Evolutionary conservation across 2,113 vertebrate species (phyloP).

Genomic region (Otus sunia): DNA sequence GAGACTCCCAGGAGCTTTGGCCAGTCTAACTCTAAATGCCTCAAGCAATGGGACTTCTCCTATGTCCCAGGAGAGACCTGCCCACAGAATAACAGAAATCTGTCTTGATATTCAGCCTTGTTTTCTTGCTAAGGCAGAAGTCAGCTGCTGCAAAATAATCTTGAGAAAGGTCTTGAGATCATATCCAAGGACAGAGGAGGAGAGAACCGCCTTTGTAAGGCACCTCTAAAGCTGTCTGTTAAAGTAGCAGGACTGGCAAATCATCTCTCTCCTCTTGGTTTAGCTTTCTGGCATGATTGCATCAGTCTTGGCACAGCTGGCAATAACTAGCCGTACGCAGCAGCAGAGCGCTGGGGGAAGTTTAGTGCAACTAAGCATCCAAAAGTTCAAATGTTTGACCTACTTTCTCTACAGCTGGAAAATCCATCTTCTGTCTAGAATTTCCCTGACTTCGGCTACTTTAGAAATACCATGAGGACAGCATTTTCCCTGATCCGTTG

Average conservation of each 20-base stretch:
- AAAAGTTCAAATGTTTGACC: constrained; percentile 17
- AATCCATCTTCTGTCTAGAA: constrained; percentile 48
- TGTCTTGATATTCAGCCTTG: neutral
- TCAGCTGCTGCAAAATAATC: neutral
- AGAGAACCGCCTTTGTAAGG: neutral
- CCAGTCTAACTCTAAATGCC: constrained; percentile 23
- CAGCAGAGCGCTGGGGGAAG: neutral
- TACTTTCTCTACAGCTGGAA: constrained; percentile 39
- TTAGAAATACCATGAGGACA: constrained; percentile 7
- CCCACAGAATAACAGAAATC: neutral
- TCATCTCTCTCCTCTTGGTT: neutral
- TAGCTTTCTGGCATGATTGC: neutral
- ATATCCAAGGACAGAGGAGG: neutral
- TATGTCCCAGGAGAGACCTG: neutral
- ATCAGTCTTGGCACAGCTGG: neutral
- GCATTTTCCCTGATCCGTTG: neutral
- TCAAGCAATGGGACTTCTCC: constrained; percentile 32
- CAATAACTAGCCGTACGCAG: accelerated
- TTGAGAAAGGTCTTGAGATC: neutral
- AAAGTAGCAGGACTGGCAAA: neutral
- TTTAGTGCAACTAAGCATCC: neutral
- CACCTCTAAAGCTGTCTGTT: neutral
- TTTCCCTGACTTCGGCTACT: constrained; percentile 41
- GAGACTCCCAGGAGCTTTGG: constrained; percentile 51
- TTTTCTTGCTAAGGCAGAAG: neutral